Base-by-base conservation (phyloP, 2,113 vertebrate genomes). In the Hyaena hyaena region DNA sequence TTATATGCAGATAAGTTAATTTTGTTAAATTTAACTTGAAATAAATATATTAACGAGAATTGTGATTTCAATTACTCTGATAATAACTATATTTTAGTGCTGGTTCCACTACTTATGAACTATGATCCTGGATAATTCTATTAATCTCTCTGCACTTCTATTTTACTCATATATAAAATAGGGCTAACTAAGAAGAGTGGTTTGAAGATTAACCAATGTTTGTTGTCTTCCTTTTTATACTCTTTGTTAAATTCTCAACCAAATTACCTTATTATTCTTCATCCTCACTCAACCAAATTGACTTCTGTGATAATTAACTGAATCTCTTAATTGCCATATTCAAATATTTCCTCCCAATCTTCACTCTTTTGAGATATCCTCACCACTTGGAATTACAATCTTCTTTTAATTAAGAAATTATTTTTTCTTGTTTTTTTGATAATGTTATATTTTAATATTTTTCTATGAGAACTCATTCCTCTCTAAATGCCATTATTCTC, bases 21-120 rank as follows among this genome's bases (percentile, higher is more conserved):
- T 96, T 86, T 79, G 10, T 31, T 76, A 66, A 91, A 86, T 71
- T 82, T 81, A 80, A 50, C 55, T 45, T 53, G 17, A 96, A n/a
- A 68, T 63, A 83, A 68, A 53, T 50, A n/a, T 5, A 45, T n/a
- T 48, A 39, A 77, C 35, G 28, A 61, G 15, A 4, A 7, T 15
- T 63, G 35, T 21, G 9, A 53, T 93, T 95, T 86, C 48, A 95
- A 9, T 33, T 66, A 7, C 9, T 45, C 2, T 84, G 50, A 85
- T 53, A 80, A 73, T 45, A 92, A 39, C 11, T 15, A 9, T 24
- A 77, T 82, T 81, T 76, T 19, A 50, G 80, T 53, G n/a, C 15
- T n/a, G n/a, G 19, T 53, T 85, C 4, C 7, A 8, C 10, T 53
- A 48, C 19, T 66, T 55, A 31, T 58, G 31, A 96, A 26, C 7